Evolutionary conservation across 2,797 vertebrate genomes (phyloP).

Genomic region (Xyrichtys novacula): DNA sequence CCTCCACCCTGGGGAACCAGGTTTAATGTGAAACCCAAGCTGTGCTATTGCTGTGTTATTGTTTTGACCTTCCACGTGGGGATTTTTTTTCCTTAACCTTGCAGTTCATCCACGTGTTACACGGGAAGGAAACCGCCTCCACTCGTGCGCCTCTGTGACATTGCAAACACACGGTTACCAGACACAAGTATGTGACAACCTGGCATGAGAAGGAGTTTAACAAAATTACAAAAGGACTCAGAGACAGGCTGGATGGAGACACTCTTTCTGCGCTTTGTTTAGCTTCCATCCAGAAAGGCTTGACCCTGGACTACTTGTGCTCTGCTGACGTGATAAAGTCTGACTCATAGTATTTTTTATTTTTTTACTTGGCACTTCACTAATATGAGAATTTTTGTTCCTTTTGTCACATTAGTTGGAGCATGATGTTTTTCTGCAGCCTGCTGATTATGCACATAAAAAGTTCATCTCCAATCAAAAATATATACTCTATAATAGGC

Average conservation of each 20-base stretch:
- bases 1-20: too few species aligned
- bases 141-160: neutral
- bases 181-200: neutral
- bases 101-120: neutral
- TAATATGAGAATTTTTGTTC: conserved; percentile 3
- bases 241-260: neutral
- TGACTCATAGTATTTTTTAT: conserved; percentile 34
- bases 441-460: conserved; percentile 36
- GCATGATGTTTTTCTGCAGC: conserved; percentile 28
- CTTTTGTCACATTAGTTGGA: conserved; percentile 5
- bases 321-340: conserved; percentile 17
- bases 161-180: neutral
- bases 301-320: conserved; percentile 19
- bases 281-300: conserved; percentile 8
- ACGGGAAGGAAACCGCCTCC: neutral
- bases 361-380: conserved; percentile 16
- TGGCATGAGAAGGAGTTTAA: neutral
- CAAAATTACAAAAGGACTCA: neutral
- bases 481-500: too few species aligned
- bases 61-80: neutral
- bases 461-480: too few species aligned
- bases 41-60: too few species aligned
- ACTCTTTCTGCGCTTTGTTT: neutral
- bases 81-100: too few species aligned
- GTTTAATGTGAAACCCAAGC: too few species aligned